phyloP scores from a whole-genome alignment of 1,140 invertebrate species.

The Aphis craccivora region DNA sequence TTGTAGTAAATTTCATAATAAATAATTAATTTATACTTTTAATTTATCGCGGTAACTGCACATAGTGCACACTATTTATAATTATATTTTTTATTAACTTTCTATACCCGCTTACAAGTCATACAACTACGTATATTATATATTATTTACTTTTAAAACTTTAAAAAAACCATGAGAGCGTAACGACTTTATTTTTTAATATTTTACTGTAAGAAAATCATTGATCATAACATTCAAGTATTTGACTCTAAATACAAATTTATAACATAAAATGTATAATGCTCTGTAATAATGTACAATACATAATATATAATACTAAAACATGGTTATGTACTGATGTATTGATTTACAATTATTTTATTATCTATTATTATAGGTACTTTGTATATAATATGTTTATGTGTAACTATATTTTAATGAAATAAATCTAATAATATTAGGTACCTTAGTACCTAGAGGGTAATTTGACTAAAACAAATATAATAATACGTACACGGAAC shows the following conservation, averaged over 20 bases:
- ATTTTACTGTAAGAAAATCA: background rate
- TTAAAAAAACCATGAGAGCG: background rate
- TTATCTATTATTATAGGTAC: background rate
- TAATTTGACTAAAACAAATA: background rate
- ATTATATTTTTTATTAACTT: background rate
- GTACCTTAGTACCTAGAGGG: background rate
- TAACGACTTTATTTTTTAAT: slow-evolving; percentile 7
- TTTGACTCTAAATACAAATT: background rate
- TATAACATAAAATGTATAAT: background rate
- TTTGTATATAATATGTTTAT: background rate
- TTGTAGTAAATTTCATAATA: background rate
- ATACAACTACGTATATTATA: background rate
- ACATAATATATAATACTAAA: background rate
- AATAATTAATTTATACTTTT: background rate
- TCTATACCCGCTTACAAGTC: background rate
- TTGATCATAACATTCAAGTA: background rate
- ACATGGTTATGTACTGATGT: background rate
- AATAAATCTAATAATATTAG: background rate
- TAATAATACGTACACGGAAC: background rate
- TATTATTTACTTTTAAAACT: background rate
- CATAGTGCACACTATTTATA: background rate
- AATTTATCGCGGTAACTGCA: background rate
- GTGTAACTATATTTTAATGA: background rate
- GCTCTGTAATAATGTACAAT: background rate
- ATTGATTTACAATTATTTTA: background rate